phyloP scores from a whole-genome alignment of 2,113 vertebrate species.

The Nettapus auritus region DNA sequence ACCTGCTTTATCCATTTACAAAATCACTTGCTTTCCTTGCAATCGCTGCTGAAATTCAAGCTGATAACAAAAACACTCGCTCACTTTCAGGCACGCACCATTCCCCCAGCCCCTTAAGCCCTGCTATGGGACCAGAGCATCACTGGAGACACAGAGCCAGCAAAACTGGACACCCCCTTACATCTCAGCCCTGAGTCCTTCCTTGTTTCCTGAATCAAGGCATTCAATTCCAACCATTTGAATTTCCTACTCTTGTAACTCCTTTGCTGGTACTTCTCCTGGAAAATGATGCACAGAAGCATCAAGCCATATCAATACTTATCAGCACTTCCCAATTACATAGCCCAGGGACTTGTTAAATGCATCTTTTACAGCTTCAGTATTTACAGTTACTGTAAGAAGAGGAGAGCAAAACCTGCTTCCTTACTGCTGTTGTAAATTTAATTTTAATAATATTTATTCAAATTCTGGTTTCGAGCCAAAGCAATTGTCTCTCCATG shows the following conservation, averaged over 20 bases:
- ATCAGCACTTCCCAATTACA: background rate
- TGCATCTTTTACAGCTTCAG: background rate
- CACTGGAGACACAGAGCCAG: background rate
- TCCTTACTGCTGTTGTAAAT: background rate
- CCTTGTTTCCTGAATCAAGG: background rate
- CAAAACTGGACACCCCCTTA: background rate
- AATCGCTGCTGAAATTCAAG: background rate
- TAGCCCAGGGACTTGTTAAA: background rate
- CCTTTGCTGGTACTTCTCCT: background rate
- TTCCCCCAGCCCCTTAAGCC: rapidly evolving
- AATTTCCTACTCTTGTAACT: background rate
- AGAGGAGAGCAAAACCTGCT: background rate
- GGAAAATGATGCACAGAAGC: background rate
- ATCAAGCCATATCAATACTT: background rate
- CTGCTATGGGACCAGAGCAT: background rate
- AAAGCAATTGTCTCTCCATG: background rate
- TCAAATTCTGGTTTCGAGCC: background rate
- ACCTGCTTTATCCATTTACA: background rate
- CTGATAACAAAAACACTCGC: slow-evolving; percentile 11
- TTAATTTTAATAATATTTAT: background rate
- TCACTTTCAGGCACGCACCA: rapidly evolving
- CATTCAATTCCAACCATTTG: background rate
- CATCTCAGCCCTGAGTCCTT: background rate
- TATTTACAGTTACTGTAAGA: background rate
- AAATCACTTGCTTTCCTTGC: background rate